A percentile compares a stretch with the other conserved stretches of the same genome.
phyloP scores from a whole-genome alignment of 2,797 vertebrate genomes.

The Orientallactaga sibirica region DNA sequence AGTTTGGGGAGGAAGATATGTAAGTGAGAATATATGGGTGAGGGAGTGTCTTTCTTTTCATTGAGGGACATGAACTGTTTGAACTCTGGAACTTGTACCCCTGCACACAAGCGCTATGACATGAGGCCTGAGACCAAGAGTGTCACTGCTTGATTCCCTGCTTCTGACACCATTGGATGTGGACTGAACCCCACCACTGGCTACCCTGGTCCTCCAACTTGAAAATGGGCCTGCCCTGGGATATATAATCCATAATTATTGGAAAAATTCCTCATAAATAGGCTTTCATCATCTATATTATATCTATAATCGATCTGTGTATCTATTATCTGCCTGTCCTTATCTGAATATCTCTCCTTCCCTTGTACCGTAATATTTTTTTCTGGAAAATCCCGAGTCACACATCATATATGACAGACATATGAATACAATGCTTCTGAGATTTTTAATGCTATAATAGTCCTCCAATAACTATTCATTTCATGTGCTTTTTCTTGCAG shows the following conservation, averaged over 20 bases:
- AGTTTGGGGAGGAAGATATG: neutral
- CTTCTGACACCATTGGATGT: neutral
- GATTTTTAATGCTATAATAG: neutral
- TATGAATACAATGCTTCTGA: neutral
- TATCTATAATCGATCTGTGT: neutral
- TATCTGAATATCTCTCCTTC: too few relatives aligned
- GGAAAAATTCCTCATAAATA: neutral
- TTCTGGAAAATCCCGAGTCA: neutral
- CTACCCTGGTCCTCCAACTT: neutral
- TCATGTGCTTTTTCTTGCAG: neutral
- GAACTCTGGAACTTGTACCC: neutral
- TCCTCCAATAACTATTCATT: neutral
- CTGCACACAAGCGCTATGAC: fast-evolving
- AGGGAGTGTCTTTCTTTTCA: neutral
- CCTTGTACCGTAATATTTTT: neutral
- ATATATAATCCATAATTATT: neutral
- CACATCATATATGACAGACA: neutral
- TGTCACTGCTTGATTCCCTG: neutral
- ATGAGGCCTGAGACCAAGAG: neutral
- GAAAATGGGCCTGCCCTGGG: neutral
- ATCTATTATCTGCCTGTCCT: neutral
- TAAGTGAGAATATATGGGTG: neutral
- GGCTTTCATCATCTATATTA: too few relatives aligned
- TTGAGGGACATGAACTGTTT: neutral
- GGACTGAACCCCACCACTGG: too few relatives aligned